Evolutionary conservation across 2,797 vertebrate species (phyloP).

Genomic region (Esox lucius): DNA sequence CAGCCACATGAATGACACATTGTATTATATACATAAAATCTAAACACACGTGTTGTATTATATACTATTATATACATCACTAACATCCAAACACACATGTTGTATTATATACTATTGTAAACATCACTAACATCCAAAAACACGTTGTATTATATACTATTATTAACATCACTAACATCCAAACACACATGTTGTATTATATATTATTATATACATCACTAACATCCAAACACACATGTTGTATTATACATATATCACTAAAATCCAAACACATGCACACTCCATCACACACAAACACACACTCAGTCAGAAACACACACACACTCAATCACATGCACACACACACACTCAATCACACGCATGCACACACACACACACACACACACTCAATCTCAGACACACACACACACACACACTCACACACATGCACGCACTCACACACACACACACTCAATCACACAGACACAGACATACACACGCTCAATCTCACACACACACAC

Average conservation of each 20-base stretch:
- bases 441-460: too few species aligned
- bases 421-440: too few species aligned
- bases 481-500: too few species aligned
- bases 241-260: constrained; percentile 26
- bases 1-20: too few species aligned
- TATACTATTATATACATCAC: too few species aligned
- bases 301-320: neutral
- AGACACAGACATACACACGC: too few species aligned
- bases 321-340: neutral
- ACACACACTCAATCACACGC: neutral
- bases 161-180: constrained; percentile 5
- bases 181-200: neutral
- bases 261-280: constrained; percentile 6
- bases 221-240: constrained; percentile 24
- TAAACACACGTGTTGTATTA: too few species aligned
- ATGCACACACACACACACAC: neutral
- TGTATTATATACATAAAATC: neutral
- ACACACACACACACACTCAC: too few species aligned
- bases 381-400: neutral
- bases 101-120: too few species aligned
- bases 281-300: neutral
- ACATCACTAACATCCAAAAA: constrained; percentile 29
- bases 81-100: too few species aligned
- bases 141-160: constrained; percentile 32
- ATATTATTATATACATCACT: constrained; percentile 30